Evolutionary conservation across 2,113 vertebrate species (phyloP), one percentile per base, ranked within the genome.

Genomic region (Aptenodytes patagonicus): DNA sequence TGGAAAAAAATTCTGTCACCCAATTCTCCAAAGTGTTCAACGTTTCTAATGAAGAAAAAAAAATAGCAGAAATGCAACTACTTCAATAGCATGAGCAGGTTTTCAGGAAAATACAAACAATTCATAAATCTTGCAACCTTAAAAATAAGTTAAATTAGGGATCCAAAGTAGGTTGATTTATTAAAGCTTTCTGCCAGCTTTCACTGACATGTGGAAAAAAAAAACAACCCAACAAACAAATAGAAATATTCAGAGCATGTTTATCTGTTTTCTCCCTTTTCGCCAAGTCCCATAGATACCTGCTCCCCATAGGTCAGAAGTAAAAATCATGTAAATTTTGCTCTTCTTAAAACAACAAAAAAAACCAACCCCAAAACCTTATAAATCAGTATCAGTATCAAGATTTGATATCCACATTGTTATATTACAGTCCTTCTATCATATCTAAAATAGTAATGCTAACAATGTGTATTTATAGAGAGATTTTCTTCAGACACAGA

Each of bases 21-120:
- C 98, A 98, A 36, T 98, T 98, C 97, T 99, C 98, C 97, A 98
- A 98, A 40, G 97, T 98, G 78, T 99, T 98, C 97, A 99, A 82
- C 3, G 89, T 98, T 97, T 99, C 98, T 99, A 87, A 61, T 55
- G 79, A 61, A 46, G 34, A 58, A 46, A 14, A 95, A 65, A 92
- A 69, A 71, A 66, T 10, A 51, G 36, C 40, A 58, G 75, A 94
- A 93, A 97, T 47, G 20, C 28, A 95, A 94, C 34, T 73, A 75
- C 47, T 61, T 58, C 42, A 83, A 71, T 5, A 10, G 28, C 75
- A 62, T 6, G 22, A 65, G 25, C 32, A 71, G 20, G 6, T 77
- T 82, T 70, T 87, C 49, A 87, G 47, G 13, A 80, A 90, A 55
- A 72, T 7, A 20, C 28, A 84, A 68, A 60, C 5, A 76, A 61